Evolutionary conservation across 2,888 invertebrate species (phyloP).

Genomic region (Cataglyphis cursor): DNA sequence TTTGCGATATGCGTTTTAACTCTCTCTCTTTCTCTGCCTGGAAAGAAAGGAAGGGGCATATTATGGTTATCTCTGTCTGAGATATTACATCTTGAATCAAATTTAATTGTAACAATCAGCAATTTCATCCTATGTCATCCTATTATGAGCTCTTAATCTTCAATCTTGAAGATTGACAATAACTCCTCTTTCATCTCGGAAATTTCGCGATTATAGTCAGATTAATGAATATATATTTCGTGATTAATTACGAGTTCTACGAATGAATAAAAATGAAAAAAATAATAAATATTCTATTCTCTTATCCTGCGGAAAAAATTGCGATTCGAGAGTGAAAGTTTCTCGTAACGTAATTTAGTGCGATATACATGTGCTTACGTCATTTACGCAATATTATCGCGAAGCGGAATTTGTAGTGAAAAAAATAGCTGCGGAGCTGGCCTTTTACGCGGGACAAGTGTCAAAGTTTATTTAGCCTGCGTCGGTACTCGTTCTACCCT

Average conservation of each 20-base stretch:
- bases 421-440: conserved; percentile 2
- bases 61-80: not conserved
- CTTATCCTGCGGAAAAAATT: not conserved
- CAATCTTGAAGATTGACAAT: not conserved
- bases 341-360: not conserved
- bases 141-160: not conserved
- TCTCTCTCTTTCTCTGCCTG: not conserved
- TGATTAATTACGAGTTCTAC: not conserved
- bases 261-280: not conserved
- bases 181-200: not conserved
- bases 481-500: conserved; percentile 13
- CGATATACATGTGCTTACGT: conserved; percentile 7
- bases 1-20: not conserved
- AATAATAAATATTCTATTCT: not conserved
- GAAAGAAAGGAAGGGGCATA: too few relatives aligned
- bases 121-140: not conserved
- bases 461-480: conserved; percentile 63
- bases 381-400: conserved; percentile 1
- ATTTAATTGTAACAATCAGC: not conserved
- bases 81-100: not conserved
- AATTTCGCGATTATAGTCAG: not conserved
- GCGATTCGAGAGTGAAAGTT: not conserved
- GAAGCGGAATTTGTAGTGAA: conserved; percentile 2
- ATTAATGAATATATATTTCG: not conserved
- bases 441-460: conserved; percentile 40